These are phyloP conservation scores for Onychomys torridus DNA, from an alignment of 2,797 vertebrate species.

Conservation along the genomic window DNA sequence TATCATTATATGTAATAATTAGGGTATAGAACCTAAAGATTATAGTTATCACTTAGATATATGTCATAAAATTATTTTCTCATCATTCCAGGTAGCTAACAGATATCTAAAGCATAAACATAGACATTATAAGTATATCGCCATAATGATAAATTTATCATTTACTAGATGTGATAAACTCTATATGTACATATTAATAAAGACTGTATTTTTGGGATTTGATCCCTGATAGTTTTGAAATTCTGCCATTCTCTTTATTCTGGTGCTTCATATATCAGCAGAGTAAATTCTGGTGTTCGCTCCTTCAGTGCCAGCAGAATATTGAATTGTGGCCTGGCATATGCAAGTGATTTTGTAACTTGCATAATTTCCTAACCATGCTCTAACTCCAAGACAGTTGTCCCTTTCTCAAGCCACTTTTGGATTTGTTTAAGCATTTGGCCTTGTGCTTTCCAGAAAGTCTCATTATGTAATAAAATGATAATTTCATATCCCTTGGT, in stretches of 20 bases:
- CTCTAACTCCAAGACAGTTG: not conserved
- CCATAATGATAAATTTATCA: not conserved
- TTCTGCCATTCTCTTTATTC: not conserved
- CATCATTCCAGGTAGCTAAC: not conserved
- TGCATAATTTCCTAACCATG: not conserved
- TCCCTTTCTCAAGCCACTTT: not conserved
- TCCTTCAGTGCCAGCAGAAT: not conserved
- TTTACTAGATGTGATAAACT: not conserved
- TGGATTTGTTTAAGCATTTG: not conserved
- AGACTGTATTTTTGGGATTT: not conserved
- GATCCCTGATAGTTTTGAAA: not conserved
- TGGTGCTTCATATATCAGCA: not conserved
- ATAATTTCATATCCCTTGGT: not conserved
- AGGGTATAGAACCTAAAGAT: not conserved
- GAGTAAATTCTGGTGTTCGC: not conserved
- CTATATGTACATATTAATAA: not conserved
- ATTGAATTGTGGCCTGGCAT: not conserved
- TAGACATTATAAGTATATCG: not conserved
- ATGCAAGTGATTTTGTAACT: not conserved
- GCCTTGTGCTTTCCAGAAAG: not conserved
- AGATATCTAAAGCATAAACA: not conserved
- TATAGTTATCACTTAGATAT: constrained; percentile 4
- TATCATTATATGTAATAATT: not conserved
- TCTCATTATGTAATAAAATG: not conserved
- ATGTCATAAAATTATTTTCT: constrained; percentile 30